A percentile compares a stretch with the other conserved stretches of the same genome.
phyloP scores from a whole-genome alignment of 2,888 invertebrate genomes.

The Xanthostigma xanthostigma region DNA sequence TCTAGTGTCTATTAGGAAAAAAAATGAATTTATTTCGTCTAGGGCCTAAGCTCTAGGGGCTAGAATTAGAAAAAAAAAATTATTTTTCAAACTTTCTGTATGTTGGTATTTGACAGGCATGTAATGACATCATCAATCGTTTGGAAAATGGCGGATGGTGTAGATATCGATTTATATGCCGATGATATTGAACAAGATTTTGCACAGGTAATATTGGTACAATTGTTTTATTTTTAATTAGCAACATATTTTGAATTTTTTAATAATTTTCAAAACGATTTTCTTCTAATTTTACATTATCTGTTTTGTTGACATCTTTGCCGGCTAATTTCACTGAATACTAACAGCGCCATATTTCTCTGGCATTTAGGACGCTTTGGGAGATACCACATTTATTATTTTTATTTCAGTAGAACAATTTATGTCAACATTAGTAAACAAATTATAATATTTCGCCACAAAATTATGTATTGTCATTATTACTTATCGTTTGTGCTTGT shows the following conservation, averaged over 20 bases:
- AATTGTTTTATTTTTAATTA: slow-evolving; percentile 2
- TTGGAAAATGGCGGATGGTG: slow-evolving; percentile 77
- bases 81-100: not conserved
- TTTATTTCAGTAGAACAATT: too few relatives aligned
- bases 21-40: not conserved
- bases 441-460: too few relatives aligned
- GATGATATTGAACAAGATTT: slow-evolving; percentile 95
- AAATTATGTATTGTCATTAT: too few relatives aligned
- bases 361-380: not conserved
- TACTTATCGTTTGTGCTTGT: too few relatives aligned
- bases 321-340: slow-evolving; percentile 6
- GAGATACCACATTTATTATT: not conserved
- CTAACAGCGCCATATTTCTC: not conserved
- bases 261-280: not conserved
- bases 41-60: too few relatives aligned
- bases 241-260: not conserved
- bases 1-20: too few relatives aligned
- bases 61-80: too few relatives aligned
- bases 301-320: not conserved
- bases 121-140: slow-evolving; percentile 11
- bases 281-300: not conserved
- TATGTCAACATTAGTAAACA: too few relatives aligned
- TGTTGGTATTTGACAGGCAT: slow-evolving; percentile 8
- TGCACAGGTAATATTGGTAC: slow-evolving; percentile 41
- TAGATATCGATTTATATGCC: slow-evolving; percentile 92